phyloP scores from a whole-genome alignment of 1,140 invertebrate species.

The Grapholita molesta region DNA sequence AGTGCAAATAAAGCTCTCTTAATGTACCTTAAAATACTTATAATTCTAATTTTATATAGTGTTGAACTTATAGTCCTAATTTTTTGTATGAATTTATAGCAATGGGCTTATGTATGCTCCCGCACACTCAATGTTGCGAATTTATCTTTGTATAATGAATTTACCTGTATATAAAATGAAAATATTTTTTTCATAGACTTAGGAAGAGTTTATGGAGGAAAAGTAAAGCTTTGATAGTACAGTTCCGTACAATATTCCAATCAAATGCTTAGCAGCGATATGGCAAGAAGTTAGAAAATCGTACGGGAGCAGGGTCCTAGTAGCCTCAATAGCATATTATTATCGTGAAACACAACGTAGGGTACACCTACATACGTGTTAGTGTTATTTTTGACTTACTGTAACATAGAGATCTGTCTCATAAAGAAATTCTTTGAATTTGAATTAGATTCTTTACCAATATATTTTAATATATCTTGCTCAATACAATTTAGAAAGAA shows the following conservation, averaged over 20 bases:
- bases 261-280: neutral
- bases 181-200: neutral
- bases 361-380: too few relatives aligned
- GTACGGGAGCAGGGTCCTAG: neutral
- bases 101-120: neutral
- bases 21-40: neutral
- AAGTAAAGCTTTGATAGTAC: neutral
- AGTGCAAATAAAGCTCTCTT: neutral
- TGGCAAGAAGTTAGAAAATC: too few relatives aligned
- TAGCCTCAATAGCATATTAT: too few relatives aligned
- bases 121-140: neutral
- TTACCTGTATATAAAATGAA: slow-evolving; percentile 10
- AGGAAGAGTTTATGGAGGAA: neutral
- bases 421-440: too few relatives aligned
- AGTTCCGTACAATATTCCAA: too few relatives aligned
- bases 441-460: too few relatives aligned
- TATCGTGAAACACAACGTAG: too few relatives aligned
- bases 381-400: too few relatives aligned
- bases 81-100: neutral
- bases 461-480: neutral
- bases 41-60: neutral
- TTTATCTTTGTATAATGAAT: slow-evolving; percentile 14
- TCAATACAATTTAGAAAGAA: neutral
- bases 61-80: too few relatives aligned
- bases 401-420: too few relatives aligned